Percentiles rank a stretch among this genome's conserved stretches.
These are phyloP conservation scores for Mallotus villosus DNA, from an alignment of 2,797 vertebrate species.

Conservation along the genomic window DNA sequence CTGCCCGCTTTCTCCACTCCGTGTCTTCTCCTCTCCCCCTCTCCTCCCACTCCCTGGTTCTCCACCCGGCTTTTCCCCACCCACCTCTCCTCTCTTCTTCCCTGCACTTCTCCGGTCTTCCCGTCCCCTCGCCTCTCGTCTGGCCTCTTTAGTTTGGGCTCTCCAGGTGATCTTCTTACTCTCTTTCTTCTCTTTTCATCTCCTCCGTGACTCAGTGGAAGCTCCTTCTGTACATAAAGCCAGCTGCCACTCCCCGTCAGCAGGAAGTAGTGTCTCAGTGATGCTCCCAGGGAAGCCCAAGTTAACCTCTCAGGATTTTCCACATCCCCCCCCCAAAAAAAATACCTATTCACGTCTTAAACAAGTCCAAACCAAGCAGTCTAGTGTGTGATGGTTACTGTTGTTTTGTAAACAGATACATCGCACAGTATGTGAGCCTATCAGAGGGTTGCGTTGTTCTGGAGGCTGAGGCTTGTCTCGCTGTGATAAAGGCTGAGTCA, in stretches of 20 bases:
- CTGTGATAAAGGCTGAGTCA: conserved; percentile 71
- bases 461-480: conserved; percentile 33
- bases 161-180: background rate
- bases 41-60: background rate
- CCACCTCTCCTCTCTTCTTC: background rate
- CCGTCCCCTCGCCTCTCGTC: background rate
- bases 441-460: conserved; percentile 23
- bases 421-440: conserved; percentile 1
- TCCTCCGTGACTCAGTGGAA: conserved; percentile 16
- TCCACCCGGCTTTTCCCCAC: conserved; percentile 44
- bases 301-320: conserved; percentile 6
- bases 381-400: background rate
- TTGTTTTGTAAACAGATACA: conserved; percentile 13
- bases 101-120: background rate
- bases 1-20: background rate
- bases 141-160: background rate
- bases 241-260: conserved; percentile 63
- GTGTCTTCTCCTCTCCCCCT: conserved; percentile 13
- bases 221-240: conserved; percentile 55
- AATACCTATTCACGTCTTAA: conserved; percentile 12
- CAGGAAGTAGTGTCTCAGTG: conserved; percentile 2
- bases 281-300: conserved; percentile 18
- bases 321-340: conserved; percentile 9
- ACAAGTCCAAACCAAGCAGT: background rate
- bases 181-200: background rate